A percentile compares a stretch with the other conserved stretches of the same genome.
phyloP scores from a whole-genome alignment of 1,140 invertebrate species.

The Drosophila aff. region DNA sequence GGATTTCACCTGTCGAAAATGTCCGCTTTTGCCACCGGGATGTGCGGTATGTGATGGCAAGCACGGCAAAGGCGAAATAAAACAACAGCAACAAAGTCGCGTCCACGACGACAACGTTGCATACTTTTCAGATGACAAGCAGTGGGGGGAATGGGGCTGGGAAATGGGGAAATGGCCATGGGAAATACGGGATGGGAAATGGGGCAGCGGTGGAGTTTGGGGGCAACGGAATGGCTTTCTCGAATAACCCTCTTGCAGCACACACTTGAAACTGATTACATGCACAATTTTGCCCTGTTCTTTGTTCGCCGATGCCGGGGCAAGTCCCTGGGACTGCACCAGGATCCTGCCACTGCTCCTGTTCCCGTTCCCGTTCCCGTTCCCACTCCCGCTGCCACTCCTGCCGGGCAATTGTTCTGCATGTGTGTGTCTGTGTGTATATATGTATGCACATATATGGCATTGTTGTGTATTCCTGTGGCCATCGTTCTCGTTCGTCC shows the following conservation, averaged over 20 bases:
- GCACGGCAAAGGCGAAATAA: conserved; percentile 74
- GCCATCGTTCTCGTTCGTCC: conserved; percentile 52
- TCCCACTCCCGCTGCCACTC: background rate
- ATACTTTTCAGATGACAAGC: conserved; percentile 80
- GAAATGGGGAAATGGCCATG: conserved; percentile 8
- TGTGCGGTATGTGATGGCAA: conserved; percentile 39
- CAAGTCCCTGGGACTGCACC: conserved; percentile 35
- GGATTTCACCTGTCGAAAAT: conserved; percentile 30
- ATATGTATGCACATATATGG: conserved; percentile 51
- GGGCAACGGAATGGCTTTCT: conserved; percentile 71
- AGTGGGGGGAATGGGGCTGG: background rate
- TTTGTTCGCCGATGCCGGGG: conserved; percentile 66
- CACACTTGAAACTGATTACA: conserved; percentile 80
- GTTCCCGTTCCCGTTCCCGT: too few species aligned
- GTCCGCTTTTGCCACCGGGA: conserved; percentile 12
- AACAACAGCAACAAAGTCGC: conserved; percentile 74
- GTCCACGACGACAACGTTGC: conserved; percentile 71
- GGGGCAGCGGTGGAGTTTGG: conserved; percentile 1
- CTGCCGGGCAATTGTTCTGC: conserved; percentile 53
- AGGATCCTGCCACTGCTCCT: conserved; percentile 18
- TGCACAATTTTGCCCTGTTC: conserved; percentile 80
- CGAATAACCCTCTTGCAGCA: conserved; percentile 57
- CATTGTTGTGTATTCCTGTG: conserved; percentile 57
- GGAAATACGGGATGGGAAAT: background rate
- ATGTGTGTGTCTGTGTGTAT: conserved; percentile 24